Conservation (phyloP, 2,888 invertebrate species). For the Chrysolina americana region DNA sequence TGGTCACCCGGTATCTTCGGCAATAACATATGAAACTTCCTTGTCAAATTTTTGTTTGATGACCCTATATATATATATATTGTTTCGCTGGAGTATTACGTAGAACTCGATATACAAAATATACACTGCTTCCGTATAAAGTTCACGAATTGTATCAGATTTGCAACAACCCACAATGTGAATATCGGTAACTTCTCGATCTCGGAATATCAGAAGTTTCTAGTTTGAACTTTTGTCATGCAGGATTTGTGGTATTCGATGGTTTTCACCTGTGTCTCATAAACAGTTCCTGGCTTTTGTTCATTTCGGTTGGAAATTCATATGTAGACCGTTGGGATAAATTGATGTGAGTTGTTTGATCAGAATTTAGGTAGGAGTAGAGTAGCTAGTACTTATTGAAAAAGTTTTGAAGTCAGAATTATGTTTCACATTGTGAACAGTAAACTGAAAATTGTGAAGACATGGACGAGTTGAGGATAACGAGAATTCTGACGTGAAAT, state of each 20-base stretch:
- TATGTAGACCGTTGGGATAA: background rate
- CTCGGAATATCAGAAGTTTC: conserved; percentile 39
- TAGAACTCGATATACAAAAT: conserved; percentile 34
- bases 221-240: background rate
- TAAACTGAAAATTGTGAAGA: no score
- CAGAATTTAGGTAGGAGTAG: background rate
- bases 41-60: no score
- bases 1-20: no score
- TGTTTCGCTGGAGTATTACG: conserved; percentile 4
- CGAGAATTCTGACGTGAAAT: no score
- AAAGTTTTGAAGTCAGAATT: background rate
- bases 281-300: background rate
- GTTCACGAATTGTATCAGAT: conserved; percentile 44
- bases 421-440: no score
- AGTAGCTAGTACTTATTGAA: background rate
- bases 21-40: no score
- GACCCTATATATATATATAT: background rate
- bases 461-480: no score
- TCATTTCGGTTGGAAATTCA: conserved; percentile 6
- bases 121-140: conserved; percentile 17
- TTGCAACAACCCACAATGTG: conserved; percentile 37
- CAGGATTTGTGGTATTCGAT: background rate
- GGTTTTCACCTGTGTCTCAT: background rate
- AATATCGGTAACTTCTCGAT: conserved; percentile 37
- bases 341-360: conserved; percentile 3